Evolutionary conservation across 2,797 vertebrate species (phyloP).

Genomic region (Thalassophryne amazonica): DNA sequence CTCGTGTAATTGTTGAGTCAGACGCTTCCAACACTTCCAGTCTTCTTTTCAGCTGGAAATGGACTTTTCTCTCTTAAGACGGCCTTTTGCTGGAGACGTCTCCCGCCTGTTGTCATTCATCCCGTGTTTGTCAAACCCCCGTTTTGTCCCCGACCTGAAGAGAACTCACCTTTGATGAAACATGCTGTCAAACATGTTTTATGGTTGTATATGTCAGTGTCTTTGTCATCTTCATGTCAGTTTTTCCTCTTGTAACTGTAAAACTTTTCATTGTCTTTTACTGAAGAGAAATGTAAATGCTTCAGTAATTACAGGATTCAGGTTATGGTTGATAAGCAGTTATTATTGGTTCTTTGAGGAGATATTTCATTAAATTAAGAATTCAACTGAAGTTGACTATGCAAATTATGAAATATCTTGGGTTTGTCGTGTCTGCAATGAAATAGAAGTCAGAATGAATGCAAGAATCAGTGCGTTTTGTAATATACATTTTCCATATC

Average conservation of each 20-base stretch:
- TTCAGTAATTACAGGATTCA: too few relatives aligned
- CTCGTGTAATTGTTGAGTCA: constrained; percentile 69
- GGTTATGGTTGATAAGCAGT: too few relatives aligned
- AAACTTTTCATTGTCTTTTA: constrained; percentile 4
- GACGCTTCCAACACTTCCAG: constrained; percentile 48
- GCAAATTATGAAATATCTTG: too few relatives aligned
- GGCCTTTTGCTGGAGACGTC: constrained; percentile 39
- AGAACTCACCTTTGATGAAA: constrained; percentile 50
- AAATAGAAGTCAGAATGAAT: too few relatives aligned
- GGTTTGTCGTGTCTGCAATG: too few relatives aligned
- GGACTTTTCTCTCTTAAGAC: constrained; percentile 58
- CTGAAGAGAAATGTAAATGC: background rate
- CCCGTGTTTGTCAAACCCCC: constrained; percentile 43
- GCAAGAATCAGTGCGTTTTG: too few relatives aligned
- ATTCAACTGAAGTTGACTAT: too few relatives aligned
- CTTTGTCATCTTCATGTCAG: background rate
- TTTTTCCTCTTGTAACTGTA: background rate
- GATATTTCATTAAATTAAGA: too few relatives aligned
- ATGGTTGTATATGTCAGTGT: background rate
- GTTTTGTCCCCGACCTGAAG: constrained; percentile 31
- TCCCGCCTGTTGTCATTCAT: constrained; percentile 45
- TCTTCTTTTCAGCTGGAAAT: constrained; percentile 69
- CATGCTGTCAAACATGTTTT: constrained; percentile 33
- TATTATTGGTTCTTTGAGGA: too few relatives aligned
- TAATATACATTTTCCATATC: too few relatives aligned